phyloP scores from a whole-genome alignment of 2,888 invertebrate species.

The Nymphalis urticae region DNA sequence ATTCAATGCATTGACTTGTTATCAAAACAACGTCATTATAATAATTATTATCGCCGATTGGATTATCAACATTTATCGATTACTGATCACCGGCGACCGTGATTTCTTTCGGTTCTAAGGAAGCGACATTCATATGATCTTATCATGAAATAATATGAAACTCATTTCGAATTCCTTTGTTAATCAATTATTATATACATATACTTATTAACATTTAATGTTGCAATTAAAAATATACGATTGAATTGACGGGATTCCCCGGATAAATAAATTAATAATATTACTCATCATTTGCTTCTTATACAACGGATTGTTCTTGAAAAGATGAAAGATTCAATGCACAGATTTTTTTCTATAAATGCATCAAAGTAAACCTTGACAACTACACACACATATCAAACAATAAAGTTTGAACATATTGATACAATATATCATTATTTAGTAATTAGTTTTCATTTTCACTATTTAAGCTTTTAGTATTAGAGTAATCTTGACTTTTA shows the following conservation, averaged over 20 bases:
- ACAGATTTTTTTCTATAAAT: no score
- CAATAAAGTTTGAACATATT: neutral
- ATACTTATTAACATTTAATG: neutral
- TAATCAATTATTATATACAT: neutral
- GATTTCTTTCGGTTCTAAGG: constrained; percentile 45
- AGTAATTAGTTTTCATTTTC: constrained; percentile 46
- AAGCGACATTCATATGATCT: constrained; percentile 41
- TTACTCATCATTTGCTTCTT: no score
- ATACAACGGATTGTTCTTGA: no score
- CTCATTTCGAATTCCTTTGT: constrained; percentile 10
- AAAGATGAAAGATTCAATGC: no score
- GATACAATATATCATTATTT: neutral
- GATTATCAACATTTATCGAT: constrained; percentile 39
- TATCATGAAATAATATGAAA: constrained; percentile 32
- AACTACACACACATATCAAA: neutral
- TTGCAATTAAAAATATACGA: neutral
- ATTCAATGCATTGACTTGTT: constrained; percentile 35
- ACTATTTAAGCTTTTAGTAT: constrained; percentile 53
- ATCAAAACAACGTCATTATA: constrained; percentile 43
- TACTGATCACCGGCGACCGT: constrained; percentile 41
- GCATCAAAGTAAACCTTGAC: neutral
- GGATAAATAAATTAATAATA: no score
- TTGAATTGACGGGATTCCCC: no score
- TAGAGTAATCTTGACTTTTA: constrained; percentile 69
- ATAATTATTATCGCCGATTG: constrained; percentile 43